Base-by-base conservation (phyloP, 2,797 vertebrate species). In the Pitangus sulphuratus region DNA sequence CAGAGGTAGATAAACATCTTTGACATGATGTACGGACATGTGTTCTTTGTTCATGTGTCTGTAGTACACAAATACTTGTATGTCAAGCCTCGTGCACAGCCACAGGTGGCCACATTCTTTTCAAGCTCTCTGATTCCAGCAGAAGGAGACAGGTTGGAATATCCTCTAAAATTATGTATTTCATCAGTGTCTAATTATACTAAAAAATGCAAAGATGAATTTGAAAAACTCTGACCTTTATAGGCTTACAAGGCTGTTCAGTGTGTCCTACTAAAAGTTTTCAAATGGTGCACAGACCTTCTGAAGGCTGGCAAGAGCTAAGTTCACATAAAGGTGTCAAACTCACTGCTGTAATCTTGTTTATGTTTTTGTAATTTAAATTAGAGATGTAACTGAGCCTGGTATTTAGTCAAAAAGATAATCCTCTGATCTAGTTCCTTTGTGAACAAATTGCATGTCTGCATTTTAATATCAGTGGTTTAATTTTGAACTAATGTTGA, bases 11-110 rank as follows among this genome's bases (percentile, higher is more conserved):
- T 25, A 5, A 39, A 39, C 18, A 8, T 31, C 9, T 45, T 4
- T 42, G 31, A 2, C 14, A 0, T 6, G 48, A 22, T 4, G 10
- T 6, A 7, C 5, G 37, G 37, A 22, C 12, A 3, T 1, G 12
- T 51, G 74, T 31, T 58, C 56, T 45, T 47, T 58, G 51, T 4
- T 72, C 56, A 1, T 7, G 12, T 66, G 81, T 69, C 48, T 76
- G 3, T 6, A 39, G 39, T 6, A 66, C 30, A 28, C 51, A 61
- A 6, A 66, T 8, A 3, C 26, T 66, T 53, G 2, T 0, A 17
- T 35, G 20, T 68, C 50, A 57, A 5, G 3, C n/a, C 56, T 35
- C 24, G 30, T 37, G 33, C 48, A 24, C 1, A 0, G 21, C 31
- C 44, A 44, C 40, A 56, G 65, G 26, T 75, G 50, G 33, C 44